Evolutionary conservation across 2,113 vertebrate genomes (phyloP).

Genomic region (Megaleporinus macrocephalus): DNA sequence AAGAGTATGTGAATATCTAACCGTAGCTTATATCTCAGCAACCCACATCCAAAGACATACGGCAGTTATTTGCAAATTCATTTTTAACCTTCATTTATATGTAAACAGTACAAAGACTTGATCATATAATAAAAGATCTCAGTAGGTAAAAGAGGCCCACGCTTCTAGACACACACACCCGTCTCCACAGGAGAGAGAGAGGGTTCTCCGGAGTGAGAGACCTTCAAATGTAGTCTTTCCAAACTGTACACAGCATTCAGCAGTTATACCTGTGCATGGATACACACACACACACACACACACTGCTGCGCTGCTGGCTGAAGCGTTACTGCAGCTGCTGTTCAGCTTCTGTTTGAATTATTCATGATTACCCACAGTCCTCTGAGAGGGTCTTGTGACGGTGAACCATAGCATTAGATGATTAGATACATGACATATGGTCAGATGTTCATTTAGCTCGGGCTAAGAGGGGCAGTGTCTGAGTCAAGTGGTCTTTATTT

Average conservation of each 20-base stretch:
- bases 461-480: background rate
- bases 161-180: too few species aligned
- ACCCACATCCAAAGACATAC: too few species aligned
- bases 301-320: background rate
- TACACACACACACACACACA: background rate
- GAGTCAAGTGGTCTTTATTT: background rate
- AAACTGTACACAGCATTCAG: too few species aligned
- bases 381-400: background rate
- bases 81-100: too few species aligned
- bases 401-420: background rate
- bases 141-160: too few species aligned
- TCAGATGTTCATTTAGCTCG: background rate
- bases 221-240: too few species aligned
- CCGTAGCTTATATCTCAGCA: background rate
- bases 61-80: too few species aligned
- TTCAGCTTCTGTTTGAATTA: slow-evolving; percentile 28
- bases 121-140: too few species aligned
- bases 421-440: background rate
- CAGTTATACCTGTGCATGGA: background rate
- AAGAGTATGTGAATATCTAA: background rate
- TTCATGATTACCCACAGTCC: slow-evolving; percentile 19
- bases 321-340: background rate
- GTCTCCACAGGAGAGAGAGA: too few species aligned
- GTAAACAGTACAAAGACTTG: too few species aligned
- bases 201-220: too few species aligned